These are phyloP conservation scores for Ellobius talpinus DNA, from an alignment of 2,113 vertebrate genomes.

Conservation along the genomic window DNA sequence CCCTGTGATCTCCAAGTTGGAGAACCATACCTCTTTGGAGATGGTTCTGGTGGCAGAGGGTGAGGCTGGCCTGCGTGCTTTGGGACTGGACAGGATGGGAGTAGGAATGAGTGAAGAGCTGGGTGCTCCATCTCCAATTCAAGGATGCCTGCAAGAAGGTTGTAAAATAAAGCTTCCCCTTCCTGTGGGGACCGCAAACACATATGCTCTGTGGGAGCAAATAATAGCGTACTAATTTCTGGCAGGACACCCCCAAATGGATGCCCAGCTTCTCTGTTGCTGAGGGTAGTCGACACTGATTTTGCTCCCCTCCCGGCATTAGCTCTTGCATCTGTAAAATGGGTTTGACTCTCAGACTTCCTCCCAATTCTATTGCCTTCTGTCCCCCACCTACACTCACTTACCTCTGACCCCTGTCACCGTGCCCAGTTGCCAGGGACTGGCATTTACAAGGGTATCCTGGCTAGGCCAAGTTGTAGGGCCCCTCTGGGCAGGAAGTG, in stretches of 20 bases:
- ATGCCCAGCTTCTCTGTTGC: neutral
- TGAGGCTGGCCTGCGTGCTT: neutral
- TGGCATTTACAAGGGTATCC: neutral
- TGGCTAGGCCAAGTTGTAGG: slow-evolving; percentile 3
- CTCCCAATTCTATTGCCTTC: neutral
- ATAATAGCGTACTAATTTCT: neutral
- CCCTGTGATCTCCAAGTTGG: neutral
- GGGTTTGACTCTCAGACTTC: neutral
- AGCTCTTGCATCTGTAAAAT: neutral
- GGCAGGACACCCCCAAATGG: neutral
- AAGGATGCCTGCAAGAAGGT: too few relatives aligned
- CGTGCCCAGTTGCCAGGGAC: too few relatives aligned
- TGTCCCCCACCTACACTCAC: too few relatives aligned
- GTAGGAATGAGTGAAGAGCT: neutral
- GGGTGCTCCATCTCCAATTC: neutral
- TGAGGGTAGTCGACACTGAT: neutral
- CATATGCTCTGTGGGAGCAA: neutral
- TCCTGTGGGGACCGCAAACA: neutral
- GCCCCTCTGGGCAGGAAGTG: slow-evolving; percentile 58
- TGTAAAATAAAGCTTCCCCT: neutral
- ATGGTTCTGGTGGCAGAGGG: neutral
- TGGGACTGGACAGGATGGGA: neutral
- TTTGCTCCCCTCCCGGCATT: neutral
- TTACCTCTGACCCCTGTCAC: neutral
- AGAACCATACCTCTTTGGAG: neutral